Evolutionary conservation across 2,113 vertebrate genomes (phyloP).

Genomic region (Malurus elegans): DNA sequence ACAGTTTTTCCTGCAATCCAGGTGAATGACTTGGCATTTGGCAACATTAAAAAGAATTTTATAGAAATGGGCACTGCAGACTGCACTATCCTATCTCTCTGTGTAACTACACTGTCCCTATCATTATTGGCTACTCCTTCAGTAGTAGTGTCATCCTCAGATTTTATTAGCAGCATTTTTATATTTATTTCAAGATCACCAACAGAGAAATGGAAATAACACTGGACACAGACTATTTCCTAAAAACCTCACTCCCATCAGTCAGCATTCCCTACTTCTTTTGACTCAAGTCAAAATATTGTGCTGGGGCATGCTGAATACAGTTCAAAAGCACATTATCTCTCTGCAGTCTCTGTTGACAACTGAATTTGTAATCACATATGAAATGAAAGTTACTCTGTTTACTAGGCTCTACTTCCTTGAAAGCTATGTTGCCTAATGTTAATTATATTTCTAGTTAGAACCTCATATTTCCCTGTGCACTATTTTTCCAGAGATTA

Average conservation of each 20-base stretch:
- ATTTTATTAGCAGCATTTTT: constrained; percentile 28
- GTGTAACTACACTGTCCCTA: not conserved
- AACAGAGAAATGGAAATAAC: constrained; percentile 10
- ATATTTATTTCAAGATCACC: not conserved
- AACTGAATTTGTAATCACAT: not conserved
- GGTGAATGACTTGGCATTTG: not conserved
- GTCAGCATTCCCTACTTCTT: not conserved
- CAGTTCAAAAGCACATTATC: not conserved
- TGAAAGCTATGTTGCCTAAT: not conserved
- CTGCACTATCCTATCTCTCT: not conserved
- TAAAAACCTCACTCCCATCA: not conserved
- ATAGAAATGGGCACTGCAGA: not conserved
- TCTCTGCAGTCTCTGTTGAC: not conserved
- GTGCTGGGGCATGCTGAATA: not conserved
- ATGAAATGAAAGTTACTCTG: not conserved
- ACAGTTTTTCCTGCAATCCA: not conserved
- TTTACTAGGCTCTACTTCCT: not conserved
- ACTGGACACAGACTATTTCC: not conserved
- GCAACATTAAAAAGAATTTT: not conserved
- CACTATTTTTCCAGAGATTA: not conserved
- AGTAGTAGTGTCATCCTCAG: not conserved
- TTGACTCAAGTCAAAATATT: not conserved
- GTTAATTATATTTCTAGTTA: not conserved
- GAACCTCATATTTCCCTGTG: not conserved
- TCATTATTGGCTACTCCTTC: not conserved